Conservation (phyloP, 2,113 vertebrate species). For the Dasypus novemcinctus region DNA sequence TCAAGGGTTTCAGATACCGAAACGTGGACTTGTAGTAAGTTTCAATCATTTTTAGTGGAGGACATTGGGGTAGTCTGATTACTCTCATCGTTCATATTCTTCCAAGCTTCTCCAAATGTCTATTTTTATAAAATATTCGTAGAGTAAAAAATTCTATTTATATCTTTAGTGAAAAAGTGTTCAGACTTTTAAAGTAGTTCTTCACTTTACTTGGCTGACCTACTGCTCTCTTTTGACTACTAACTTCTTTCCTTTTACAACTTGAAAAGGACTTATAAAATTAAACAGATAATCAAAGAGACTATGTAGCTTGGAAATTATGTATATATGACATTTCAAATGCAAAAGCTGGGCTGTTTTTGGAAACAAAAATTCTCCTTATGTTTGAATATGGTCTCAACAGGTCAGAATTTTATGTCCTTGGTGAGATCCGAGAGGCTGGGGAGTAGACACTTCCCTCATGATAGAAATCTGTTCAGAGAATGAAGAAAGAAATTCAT, state of each 20-base stretch:
- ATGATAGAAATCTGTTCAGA: conserved; percentile 46
- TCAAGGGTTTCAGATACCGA: background rate
- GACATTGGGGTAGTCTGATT: background rate
- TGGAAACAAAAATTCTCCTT: conserved; percentile 37
- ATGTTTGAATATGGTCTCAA: conserved; percentile 46
- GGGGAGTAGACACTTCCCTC: background rate
- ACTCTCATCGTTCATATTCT: background rate
- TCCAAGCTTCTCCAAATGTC: background rate
- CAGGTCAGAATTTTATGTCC: background rate
- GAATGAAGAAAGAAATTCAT: conserved; percentile 50
- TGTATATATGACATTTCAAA: background rate
- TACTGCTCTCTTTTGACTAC: background rate
- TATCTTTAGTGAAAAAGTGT: conserved; percentile 20
- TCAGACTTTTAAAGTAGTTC: conserved; percentile 15
- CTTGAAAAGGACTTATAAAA: conserved; percentile 42
- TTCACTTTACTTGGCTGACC: background rate
- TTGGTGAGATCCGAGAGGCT: background rate
- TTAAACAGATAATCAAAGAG: background rate
- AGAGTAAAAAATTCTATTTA: background rate
- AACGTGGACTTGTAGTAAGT: background rate
- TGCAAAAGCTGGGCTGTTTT: background rate
- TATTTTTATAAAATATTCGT: background rate
- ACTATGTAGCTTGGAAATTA: conserved; percentile 45
- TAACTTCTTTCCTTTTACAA: conserved; percentile 26
- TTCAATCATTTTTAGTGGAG: background rate